Base-by-base conservation (phyloP, 2,113 vertebrate genomes). In the Eulemur macaco region DNA sequence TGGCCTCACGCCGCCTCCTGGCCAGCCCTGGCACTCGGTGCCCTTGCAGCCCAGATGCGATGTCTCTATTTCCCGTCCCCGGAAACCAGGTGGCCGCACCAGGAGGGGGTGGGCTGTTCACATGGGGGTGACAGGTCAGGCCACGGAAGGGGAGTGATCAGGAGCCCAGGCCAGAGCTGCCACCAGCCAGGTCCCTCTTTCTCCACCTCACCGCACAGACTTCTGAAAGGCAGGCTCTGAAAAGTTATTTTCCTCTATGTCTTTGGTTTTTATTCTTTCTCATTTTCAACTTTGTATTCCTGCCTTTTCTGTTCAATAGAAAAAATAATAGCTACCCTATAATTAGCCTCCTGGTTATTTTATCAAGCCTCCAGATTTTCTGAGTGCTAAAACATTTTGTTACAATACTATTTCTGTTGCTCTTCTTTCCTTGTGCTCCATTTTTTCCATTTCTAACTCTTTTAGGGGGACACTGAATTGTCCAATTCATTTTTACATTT, bases 71-170 rank as follows among this genome's bases (percentile, higher is more conserved):
- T 78, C 29, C 56, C 5, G 1, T 39, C 21, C 37, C 21, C 60
- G 63, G 47, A 82, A 89, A 50, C 50, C 42, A 69, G 21, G 37
- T 3, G 0, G 37, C 42, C 9, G 11, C 1, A 18, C 15, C 60
- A 71, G 60, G 23, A 84, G 68, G 34, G 56, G 42, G 52, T 68
- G 20, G 1, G 29, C 56, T 88, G 9, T 6, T 78, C 17, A 20
- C 0, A 0, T 13, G 8, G 37, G 4, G n/a, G 50, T 39, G 10
- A 50, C 7, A 14, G 15, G 37, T 29, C 1, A 1, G 15, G 6
- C 15, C 13, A 15, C 0, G 42, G 27, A 8, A 13, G 34, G 11
- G 1, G 0, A 31, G 8, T 17, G 4, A 23, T n/a, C 68, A 27
- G 45, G n/a, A n/a, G 2, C n/a, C 68, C 34, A 27, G 50, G 11